These are phyloP conservation scores for Spilogale gracilis DNA, from an alignment of 2,113 vertebrate species.

Conservation along the genomic window DNA sequence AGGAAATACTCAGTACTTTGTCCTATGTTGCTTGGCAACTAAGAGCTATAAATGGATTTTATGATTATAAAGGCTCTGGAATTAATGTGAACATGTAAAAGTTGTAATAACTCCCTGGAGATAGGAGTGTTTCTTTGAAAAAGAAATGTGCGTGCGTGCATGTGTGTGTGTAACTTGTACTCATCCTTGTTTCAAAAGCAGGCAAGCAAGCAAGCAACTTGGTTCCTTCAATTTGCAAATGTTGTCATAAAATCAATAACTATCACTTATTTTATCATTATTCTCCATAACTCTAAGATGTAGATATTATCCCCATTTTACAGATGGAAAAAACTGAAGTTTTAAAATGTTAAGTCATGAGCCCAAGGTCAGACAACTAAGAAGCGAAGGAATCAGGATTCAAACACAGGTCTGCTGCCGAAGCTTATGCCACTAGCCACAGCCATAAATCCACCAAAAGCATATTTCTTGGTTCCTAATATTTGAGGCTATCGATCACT, in stretches of 20 bases:
- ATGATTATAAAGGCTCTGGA: slow-evolving; percentile 82
- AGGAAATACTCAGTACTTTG: slow-evolving; percentile 86
- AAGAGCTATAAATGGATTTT: slow-evolving; percentile 87
- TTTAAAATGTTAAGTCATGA: background rate
- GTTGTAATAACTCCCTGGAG: slow-evolving; percentile 71
- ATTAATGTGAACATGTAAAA: slow-evolving; percentile 82
- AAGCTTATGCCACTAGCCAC: background rate
- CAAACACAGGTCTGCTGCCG: background rate
- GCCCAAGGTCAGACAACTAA: background rate
- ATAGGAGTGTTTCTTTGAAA: slow-evolving; percentile 62
- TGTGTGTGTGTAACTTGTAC: background rate
- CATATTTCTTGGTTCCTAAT: background rate
- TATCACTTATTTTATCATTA: slow-evolving; percentile 23
- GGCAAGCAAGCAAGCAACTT: slow-evolving; percentile 37
- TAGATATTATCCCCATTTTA: slow-evolving; percentile 1
- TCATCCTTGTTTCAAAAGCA: slow-evolving; percentile 61
- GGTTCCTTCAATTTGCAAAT: slow-evolving; percentile 45
- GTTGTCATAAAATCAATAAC: slow-evolving; percentile 6
- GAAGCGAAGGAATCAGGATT: slow-evolving; percentile 2
- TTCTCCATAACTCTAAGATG: background rate
- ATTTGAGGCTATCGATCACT: background rate
- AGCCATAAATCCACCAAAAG: background rate
- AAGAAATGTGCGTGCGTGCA: slow-evolving; percentile 21
- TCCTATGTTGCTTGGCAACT: slow-evolving; percentile 88
- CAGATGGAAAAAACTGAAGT: background rate